Conservation (phyloP, 1,140 invertebrate species). For the Eueides isabella region DNA sequence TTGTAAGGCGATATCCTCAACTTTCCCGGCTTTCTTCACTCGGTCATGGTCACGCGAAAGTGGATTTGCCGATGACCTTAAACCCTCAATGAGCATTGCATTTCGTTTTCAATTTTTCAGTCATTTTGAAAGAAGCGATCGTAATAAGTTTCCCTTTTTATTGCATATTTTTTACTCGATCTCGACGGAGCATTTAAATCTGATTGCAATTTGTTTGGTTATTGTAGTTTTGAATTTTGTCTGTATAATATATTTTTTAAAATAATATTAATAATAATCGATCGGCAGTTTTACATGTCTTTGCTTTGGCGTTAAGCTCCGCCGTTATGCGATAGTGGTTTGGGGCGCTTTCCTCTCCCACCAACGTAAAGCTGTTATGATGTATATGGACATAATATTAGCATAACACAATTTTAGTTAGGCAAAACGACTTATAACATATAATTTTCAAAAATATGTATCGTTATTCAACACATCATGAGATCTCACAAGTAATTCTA, state of each 20-base stretch:
- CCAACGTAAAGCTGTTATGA: too few relatives aligned
- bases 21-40: conserved; percentile 40
- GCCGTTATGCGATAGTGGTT: too few relatives aligned
- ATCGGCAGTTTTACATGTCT: too few relatives aligned
- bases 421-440: too few relatives aligned
- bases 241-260: neutral
- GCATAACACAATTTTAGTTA: too few relatives aligned
- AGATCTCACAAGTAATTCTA: too few relatives aligned
- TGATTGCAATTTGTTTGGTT: neutral
- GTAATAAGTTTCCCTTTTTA: conserved; percentile 20
- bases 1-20: conserved; percentile 32
- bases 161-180: conserved; percentile 5
- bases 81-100: conserved; percentile 14
- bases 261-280: too few relatives aligned
- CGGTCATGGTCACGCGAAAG: conserved; percentile 43
- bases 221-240: neutral
- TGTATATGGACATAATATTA: too few relatives aligned
- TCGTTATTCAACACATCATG: too few relatives aligned
- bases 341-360: too few relatives aligned
- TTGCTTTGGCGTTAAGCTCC: too few relatives aligned
- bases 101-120: conserved; percentile 23
- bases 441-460: too few relatives aligned
- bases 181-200: neutral
- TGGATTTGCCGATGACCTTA: conserved; percentile 24
- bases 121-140: conserved; percentile 20